Conservation (phyloP, 2,797 vertebrate species). For the Clarias pachynema region DNA sequence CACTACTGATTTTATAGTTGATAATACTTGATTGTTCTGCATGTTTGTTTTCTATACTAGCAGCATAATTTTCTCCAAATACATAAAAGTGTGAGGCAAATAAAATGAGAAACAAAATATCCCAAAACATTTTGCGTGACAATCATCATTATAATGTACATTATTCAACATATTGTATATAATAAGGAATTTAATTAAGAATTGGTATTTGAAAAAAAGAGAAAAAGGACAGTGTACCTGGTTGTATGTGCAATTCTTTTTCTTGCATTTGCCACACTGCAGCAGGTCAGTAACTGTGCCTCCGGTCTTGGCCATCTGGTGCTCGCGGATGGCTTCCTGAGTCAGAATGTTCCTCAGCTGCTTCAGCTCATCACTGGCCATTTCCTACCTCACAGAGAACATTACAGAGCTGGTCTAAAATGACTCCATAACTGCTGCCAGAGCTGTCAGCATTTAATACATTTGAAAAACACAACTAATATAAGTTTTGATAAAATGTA, state of each 20-base stretch:
- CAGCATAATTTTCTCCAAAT: not conserved
- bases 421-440: not conserved
- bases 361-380: conserved; percentile 97
- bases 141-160: not conserved
- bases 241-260: conserved; percentile 97
- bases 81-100: not conserved
- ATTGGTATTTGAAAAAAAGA: not conserved
- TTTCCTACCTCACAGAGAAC: conserved; percentile 78
- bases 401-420: conserved; percentile 1
- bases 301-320: conserved; percentile 97
- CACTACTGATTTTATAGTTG: not conserved
- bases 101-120: not conserved
- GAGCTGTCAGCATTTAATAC: not conserved
- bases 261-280: conserved; percentile 94
- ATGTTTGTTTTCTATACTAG: not conserved
- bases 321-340: conserved; percentile 95
- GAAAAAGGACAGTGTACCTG: conserved; percentile 77
- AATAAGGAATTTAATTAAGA: not conserved
- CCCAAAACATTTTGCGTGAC: not conserved
- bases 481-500: not conserved
- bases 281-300: conserved; percentile 93
- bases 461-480: not conserved
- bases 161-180: not conserved
- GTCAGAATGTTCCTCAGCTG: conserved; percentile 90
- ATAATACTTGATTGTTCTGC: not conserved